phyloP scores from a whole-genome alignment of 1,140 invertebrate genomes.

The Patella vulgata region DNA sequence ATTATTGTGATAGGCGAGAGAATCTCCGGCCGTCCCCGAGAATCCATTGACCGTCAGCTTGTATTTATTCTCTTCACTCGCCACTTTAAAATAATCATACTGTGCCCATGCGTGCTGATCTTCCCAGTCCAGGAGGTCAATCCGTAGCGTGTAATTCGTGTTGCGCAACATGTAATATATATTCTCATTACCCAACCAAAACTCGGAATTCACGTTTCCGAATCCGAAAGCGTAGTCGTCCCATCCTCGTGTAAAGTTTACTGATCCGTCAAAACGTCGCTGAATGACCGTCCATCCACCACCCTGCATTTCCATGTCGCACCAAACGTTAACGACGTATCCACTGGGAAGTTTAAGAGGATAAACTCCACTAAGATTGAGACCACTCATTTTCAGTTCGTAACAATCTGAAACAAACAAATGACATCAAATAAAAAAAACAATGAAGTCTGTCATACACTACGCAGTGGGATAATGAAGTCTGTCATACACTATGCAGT shows the following conservation, averaged over 20 bases:
- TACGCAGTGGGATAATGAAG: too few relatives aligned
- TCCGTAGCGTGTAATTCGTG: conserved; percentile 84
- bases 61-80: conserved; percentile 79
- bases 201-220: conserved; percentile 82
- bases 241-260: conserved; percentile 92
- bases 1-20: conserved; percentile 71
- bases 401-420: conserved; percentile 53
- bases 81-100: conserved; percentile 37
- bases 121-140: conserved; percentile 94
- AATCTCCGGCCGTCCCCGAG: conserved; percentile 83
- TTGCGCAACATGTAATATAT: conserved; percentile 62
- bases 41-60: conserved; percentile 91
- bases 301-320: conserved; percentile 78
- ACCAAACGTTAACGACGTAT: conserved; percentile 78
- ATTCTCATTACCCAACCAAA: conserved; percentile 69
- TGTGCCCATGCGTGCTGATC: conserved; percentile 75
- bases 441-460: too few relatives aligned
- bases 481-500: too few relatives aligned
- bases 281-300: conserved; percentile 90
- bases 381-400: conserved; percentile 47
- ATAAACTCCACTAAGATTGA: conserved; percentile 71
- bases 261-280: conserved; percentile 78
- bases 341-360: conserved; percentile 76
- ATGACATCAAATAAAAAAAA: not conserved
- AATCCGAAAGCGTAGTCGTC: conserved; percentile 94